Conservation (phyloP, 2,113 vertebrate genomes). For the Gallinago jamesoni region DNA sequence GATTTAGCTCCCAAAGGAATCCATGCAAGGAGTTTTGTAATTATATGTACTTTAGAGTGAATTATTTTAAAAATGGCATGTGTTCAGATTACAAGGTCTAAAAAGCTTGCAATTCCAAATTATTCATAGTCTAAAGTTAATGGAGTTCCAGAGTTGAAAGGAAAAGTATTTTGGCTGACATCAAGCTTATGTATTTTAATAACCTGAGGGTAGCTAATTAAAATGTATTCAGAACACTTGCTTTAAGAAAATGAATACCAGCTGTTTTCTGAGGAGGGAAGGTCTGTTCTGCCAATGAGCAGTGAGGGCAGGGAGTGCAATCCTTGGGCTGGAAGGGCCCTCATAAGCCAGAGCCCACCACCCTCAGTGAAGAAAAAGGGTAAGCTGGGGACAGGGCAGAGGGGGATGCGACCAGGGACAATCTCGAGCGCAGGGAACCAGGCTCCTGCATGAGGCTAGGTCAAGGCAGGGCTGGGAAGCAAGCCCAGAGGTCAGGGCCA, state of each 20-base stretch:
- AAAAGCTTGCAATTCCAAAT: not conserved
- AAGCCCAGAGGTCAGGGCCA: not conserved
- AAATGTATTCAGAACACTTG: not conserved
- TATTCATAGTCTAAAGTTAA: not conserved
- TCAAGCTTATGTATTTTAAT: not conserved
- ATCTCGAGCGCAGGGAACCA: not conserved
- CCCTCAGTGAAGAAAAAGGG: not conserved
- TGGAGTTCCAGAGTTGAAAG: not conserved
- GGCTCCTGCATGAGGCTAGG: not conserved
- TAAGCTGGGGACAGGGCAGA: not conserved
- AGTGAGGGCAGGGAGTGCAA: not conserved
- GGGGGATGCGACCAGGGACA: no score
- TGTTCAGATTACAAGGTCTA: not conserved
- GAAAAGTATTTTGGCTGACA: not conserved
- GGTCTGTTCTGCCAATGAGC: accelerated
- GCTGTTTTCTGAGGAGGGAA: not conserved
- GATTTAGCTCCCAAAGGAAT: not conserved
- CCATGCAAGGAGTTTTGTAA: not conserved
- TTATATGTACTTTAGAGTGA: not conserved
- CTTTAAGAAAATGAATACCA: not conserved
- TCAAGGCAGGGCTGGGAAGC: not conserved
- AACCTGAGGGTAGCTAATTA: not conserved
- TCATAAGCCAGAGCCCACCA: not conserved
- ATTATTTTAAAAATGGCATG: not conserved
- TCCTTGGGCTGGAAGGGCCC: not conserved